Conservation (phyloP, 2,797 vertebrate species). For the Simalia tracyae region DNA sequence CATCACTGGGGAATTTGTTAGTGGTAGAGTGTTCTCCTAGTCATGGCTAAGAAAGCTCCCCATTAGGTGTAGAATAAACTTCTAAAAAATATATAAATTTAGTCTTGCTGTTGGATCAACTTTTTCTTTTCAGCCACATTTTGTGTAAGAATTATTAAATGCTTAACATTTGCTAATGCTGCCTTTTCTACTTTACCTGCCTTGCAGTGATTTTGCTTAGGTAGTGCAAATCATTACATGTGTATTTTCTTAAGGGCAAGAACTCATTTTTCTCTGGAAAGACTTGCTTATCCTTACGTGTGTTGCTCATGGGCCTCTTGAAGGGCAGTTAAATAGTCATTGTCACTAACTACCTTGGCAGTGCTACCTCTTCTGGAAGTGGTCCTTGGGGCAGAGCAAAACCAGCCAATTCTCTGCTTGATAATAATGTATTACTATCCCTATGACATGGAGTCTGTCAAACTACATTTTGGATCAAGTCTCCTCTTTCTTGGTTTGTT, state of each 20-base stretch:
- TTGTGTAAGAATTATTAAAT: background rate
- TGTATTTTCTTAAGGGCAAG: slow-evolving; percentile 17
- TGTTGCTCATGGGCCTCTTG: background rate
- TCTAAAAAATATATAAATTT: background rate
- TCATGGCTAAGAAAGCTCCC: background rate
- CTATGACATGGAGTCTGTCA: background rate
- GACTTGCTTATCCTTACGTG: background rate
- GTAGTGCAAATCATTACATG: background rate
- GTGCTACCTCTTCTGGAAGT: background rate
- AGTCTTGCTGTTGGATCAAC: background rate
- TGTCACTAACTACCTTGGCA: slow-evolving; percentile 11
- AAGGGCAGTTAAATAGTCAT: background rate
- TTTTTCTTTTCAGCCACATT: background rate
- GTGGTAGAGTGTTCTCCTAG: background rate
- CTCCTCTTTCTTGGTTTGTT: background rate
- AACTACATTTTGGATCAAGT: background rate
- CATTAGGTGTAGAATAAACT: background rate
- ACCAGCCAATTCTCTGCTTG: slow-evolving; percentile 1
- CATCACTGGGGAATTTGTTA: background rate
- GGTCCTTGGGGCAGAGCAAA: background rate
- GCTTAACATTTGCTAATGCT: slow-evolving; percentile 8
- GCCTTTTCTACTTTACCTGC: background rate
- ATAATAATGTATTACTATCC: background rate
- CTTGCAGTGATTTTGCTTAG: slow-evolving; percentile 6
- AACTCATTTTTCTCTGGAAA: slow-evolving; percentile 9